phyloP scores from a whole-genome alignment of 2,113 vertebrate genomes.

The Potamarius usumacintae region DNA sequence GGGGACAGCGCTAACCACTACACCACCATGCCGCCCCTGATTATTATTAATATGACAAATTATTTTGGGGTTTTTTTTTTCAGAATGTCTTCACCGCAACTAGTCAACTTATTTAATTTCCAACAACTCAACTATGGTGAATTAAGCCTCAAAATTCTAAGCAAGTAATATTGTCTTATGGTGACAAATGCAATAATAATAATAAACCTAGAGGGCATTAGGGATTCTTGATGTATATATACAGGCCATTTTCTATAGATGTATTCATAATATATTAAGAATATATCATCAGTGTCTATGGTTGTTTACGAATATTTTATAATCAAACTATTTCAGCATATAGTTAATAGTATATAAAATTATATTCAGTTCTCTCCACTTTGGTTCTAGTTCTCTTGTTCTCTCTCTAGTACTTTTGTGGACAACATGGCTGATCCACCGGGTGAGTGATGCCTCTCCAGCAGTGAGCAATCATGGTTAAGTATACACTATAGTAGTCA shows the following conservation, averaged over 20 bases:
- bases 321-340: neutral
- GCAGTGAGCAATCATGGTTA: conserved; percentile 12
- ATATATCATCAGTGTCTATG: neutral
- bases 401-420: neutral
- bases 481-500: neutral
- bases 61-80: neutral
- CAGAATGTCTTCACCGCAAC: neutral
- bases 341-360: neutral
- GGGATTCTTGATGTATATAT: neutral
- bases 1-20: too few species aligned
- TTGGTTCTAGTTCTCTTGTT: neutral
- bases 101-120: neutral
- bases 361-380: neutral
- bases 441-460: neutral
- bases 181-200: neutral
- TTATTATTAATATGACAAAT: neutral
- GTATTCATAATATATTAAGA: neutral
- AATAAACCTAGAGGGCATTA: neutral
- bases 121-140: neutral
- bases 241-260: neutral
- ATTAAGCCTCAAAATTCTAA: neutral
- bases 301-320: neutral
- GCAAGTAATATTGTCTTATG: neutral
- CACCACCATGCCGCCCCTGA: too few species aligned
- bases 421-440: neutral